A percentile compares a stretch with the other conserved stretches of the same genome.
These are phyloP conservation scores for Cavia aperea DNA, from an alignment of 2,113 vertebrate genomes.

Conservation along the genomic window DNA sequence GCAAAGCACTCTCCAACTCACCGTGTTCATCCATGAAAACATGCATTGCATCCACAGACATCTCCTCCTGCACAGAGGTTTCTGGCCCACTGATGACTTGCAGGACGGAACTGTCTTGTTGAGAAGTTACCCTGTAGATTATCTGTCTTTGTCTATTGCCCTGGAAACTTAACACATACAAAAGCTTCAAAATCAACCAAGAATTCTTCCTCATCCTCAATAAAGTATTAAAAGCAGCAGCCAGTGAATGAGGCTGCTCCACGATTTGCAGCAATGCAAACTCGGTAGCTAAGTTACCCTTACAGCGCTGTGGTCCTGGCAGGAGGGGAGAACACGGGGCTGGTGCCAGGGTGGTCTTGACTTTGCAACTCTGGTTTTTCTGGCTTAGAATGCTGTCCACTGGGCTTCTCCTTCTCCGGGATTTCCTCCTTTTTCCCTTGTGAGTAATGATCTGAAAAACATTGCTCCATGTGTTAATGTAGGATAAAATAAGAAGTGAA, in stretches of 20 bases:
- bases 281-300: slow-evolving; percentile 67
- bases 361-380: slow-evolving; percentile 73
- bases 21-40: slow-evolving; percentile 81
- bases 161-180: slow-evolving; percentile 85
- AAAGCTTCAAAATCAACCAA: slow-evolving; percentile 65
- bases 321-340: slow-evolving; percentile 71
- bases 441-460: slow-evolving; percentile 74
- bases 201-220: slow-evolving; percentile 41
- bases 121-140: slow-evolving; percentile 93
- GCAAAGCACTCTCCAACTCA: slow-evolving; percentile 60
- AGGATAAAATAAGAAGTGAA: neutral
- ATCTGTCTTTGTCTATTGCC: slow-evolving; percentile 91
- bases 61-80: slow-evolving; percentile 82
- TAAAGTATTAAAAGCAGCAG: neutral
- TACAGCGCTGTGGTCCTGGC: slow-evolving; percentile 77
- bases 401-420: slow-evolving; percentile 69
- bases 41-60: slow-evolving; percentile 78
- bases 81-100: slow-evolving; percentile 97
- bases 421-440: slow-evolving; percentile 75
- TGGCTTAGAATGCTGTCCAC: slow-evolving; percentile 67
- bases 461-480: slow-evolving; percentile 27
- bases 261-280: neutral
- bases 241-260: neutral
- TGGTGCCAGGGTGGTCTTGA: slow-evolving; percentile 70
- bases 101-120: slow-evolving; percentile 94